phyloP scores from a whole-genome alignment of 2,888 invertebrate genomes.

The Tipula lateralis region DNA sequence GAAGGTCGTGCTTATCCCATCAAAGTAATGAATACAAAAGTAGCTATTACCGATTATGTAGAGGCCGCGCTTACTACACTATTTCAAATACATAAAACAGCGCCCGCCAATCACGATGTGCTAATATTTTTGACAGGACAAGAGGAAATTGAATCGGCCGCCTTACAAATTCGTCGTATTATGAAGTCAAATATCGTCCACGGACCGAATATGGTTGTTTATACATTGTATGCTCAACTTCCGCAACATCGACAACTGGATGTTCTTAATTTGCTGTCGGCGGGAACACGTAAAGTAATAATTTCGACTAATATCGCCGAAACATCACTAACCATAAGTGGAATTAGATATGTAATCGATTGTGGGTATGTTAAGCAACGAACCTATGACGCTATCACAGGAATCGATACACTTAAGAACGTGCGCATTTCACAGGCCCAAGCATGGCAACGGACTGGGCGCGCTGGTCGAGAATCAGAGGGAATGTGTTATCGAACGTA shows the following conservation, averaged over 20 bases:
- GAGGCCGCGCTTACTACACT: conserved; percentile 78
- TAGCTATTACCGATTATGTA: conserved; percentile 75
- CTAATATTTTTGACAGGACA: conserved; percentile 93
- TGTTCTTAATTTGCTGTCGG: conserved; percentile 71
- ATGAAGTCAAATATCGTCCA: conserved; percentile 59
- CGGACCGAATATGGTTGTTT: conserved; percentile 67
- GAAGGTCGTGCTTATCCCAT: conserved; percentile 85
- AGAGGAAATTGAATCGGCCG: conserved; percentile 90
- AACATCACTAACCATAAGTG: conserved; percentile 92
- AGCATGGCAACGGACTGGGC: conserved; percentile 86
- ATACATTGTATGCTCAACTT: conserved; percentile 87
- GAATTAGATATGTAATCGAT: conserved; percentile 87
- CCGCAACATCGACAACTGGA: conserved; percentile 81
- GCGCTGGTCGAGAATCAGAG: conserved; percentile 82
- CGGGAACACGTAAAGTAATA: conserved; percentile 80
- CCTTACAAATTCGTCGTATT: conserved; percentile 66
- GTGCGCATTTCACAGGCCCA: conserved; percentile 84
- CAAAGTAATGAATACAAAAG: conserved; percentile 65
- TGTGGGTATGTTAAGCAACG: conserved; percentile 87
- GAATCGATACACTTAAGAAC: conserved; percentile 77
- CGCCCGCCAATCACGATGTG: conserved; percentile 81
- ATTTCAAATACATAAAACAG: conserved; percentile 80
- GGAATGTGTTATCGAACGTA: conserved; percentile 86
- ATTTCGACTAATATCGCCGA: conserved; percentile 97
- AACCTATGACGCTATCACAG: conserved; percentile 74